Percentiles rank a stretch among this genome's conserved stretches.
These are phyloP conservation scores for Amyelois transitella DNA, from an alignment of 1,140 invertebrate genomes.

Conservation along the genomic window DNA sequence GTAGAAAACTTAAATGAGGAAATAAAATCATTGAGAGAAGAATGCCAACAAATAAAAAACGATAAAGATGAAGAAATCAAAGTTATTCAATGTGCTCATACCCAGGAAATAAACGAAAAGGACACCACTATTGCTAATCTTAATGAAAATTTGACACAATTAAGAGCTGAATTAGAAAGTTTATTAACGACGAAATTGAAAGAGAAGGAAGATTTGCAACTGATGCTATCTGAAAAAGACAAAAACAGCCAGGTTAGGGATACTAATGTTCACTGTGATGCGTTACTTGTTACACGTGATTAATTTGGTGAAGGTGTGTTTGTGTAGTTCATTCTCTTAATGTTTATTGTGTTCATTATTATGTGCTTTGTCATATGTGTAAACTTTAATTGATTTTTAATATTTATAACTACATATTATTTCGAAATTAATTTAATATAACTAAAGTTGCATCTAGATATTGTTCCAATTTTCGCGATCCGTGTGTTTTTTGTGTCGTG, in stretches of 20 bases:
- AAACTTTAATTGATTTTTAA: too few relatives aligned
- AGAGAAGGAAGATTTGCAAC: constrained; percentile 48
- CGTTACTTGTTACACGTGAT: neutral
- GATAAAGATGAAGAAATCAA: constrained; percentile 10
- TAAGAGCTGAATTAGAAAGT: constrained; percentile 46
- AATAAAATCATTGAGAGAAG: constrained; percentile 24
- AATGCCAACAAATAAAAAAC: constrained; percentile 12
- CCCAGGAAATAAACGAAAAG: constrained; percentile 25
- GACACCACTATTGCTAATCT: constrained; percentile 43
- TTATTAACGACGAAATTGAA: constrained; percentile 41
- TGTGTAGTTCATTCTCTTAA: neutral
- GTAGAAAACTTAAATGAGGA: constrained; percentile 11
- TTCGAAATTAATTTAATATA: too few relatives aligned
- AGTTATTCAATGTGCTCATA: constrained; percentile 7
- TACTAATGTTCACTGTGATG: neutral
- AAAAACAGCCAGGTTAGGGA: constrained; percentile 49
- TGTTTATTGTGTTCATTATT: neutral
- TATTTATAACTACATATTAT: too few relatives aligned
- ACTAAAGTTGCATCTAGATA: neutral
- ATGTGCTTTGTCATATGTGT: too few relatives aligned
- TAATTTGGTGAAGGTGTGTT: neutral
- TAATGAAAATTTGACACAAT: constrained; percentile 37
- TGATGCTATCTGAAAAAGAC: constrained; percentile 34
- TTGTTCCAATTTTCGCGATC: neutral
- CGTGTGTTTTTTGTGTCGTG: neutral